A percentile compares a stretch with the other conserved stretches of the same genome.
phyloP scores from a whole-genome alignment of 1,140 invertebrate genomes.

The Micrasema longulum region DNA sequence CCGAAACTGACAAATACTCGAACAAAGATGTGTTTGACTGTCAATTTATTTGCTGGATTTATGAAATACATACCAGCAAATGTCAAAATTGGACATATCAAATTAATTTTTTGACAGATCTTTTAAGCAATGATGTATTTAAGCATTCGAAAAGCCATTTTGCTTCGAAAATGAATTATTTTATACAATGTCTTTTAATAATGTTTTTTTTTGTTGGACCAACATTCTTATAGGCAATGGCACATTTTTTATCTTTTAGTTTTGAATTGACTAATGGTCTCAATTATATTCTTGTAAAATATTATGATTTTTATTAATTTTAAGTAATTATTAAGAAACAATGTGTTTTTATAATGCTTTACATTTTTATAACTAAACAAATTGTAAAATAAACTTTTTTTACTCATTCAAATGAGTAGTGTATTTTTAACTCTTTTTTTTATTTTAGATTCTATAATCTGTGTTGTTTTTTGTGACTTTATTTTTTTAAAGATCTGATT shows the following conservation, averaged over 20 bases:
- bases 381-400: slow-evolving; percentile 27
- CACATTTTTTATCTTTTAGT: slow-evolving; percentile 20
- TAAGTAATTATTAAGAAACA: slow-evolving; percentile 23
- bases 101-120: too few relatives aligned
- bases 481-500: slow-evolving; percentile 11
- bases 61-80: too few relatives aligned
- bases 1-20: too few relatives aligned
- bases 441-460: slow-evolving; percentile 15
- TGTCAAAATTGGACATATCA: too few relatives aligned
- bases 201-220: neutral
- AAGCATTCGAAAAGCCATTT: too few relatives aligned
- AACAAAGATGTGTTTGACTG: too few relatives aligned
- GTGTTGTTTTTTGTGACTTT: slow-evolving; percentile 23
- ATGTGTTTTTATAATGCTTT: slow-evolving; percentile 24
- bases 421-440: neutral
- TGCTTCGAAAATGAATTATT: too few relatives aligned
- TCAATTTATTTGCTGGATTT: too few relatives aligned
- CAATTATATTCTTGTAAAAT: slow-evolving; percentile 25
- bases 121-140: too few relatives aligned
- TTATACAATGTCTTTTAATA: neutral
- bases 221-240: neutral
- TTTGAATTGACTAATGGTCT: slow-evolving; percentile 35
- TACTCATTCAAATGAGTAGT: neutral
- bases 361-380: slow-evolving; percentile 29
- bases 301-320: slow-evolving; percentile 27